A percentile compares a stretch with the other conserved stretches of the same genome.
These are phyloP conservation scores for Crematogaster levior DNA, from an alignment of 2,888 invertebrate species.

Conservation along the genomic window DNA sequence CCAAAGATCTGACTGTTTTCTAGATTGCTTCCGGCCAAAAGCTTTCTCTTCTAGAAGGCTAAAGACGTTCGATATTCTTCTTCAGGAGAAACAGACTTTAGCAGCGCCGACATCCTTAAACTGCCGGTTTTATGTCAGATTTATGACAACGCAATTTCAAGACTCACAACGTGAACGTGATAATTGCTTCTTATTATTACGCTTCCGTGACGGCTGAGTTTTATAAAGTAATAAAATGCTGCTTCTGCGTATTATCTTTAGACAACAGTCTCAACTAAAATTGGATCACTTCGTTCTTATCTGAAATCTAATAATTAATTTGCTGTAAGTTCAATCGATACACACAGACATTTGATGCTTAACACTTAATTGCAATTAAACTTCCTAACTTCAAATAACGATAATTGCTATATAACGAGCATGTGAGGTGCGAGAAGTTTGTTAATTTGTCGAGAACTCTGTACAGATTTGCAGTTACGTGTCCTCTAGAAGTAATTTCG, in stretches of 20 bases:
- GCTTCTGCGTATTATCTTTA: not conserved
- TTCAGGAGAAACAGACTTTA: not conserved
- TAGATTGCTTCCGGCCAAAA: not conserved
- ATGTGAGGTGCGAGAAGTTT: not conserved
- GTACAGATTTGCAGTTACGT: not conserved
- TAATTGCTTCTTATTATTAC: conserved; percentile 33
- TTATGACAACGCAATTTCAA: not conserved
- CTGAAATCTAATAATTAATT: conserved; percentile 34
- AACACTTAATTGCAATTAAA: conserved; percentile 3
- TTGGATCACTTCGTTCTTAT: not conserved
- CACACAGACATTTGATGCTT: not conserved
- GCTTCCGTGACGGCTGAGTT: conserved; percentile 10
- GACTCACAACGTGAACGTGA: conserved; percentile 6
- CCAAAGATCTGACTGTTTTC: not conserved
- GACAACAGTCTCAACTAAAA: not conserved
- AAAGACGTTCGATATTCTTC: not conserved
- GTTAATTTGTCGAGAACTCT: not conserved
- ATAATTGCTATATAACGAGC: conserved; percentile 10
- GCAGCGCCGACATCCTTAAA: not conserved
- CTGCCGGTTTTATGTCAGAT: not conserved
- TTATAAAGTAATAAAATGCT: not conserved
- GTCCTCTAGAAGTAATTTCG: not conserved
- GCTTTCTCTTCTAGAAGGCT: conserved; percentile 4
- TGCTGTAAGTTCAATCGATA: conserved; percentile 4
- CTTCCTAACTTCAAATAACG: conserved; percentile 23